phyloP scores from a whole-genome alignment of 2,888 invertebrate genomes.

The Eulithis prunata region DNA sequence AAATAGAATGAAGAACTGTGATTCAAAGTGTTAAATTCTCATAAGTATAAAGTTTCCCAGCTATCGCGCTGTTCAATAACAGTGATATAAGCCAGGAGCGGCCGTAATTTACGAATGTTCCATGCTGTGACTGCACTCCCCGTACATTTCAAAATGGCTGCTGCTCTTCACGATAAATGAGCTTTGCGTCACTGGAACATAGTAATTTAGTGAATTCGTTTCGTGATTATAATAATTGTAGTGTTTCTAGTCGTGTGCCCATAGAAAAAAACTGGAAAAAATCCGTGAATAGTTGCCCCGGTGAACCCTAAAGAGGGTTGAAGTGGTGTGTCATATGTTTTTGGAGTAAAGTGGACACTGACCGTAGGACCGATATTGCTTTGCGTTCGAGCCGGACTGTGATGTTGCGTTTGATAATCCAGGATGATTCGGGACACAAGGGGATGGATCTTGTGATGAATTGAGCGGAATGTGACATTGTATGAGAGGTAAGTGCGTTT shows the following conservation, averaged over 20 bases:
- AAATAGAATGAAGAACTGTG: constrained; percentile 80
- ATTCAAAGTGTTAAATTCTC: constrained; percentile 76
- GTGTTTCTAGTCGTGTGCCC: constrained; percentile 72
- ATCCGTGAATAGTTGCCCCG: constrained; percentile 64
- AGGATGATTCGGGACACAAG: constrained; percentile 79
- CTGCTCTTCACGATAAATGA: constrained; percentile 84
- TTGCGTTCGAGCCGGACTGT: constrained; percentile 79
- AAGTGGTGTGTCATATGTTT: constrained; percentile 83
- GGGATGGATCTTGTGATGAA: constrained; percentile 77
- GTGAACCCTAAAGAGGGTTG: constrained; percentile 65
- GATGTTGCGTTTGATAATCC: constrained; percentile 80
- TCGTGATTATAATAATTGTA: constrained; percentile 67
- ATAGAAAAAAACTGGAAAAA: constrained; percentile 71
- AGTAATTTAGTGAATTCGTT: constrained; percentile 75
- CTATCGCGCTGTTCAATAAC: constrained; percentile 59
- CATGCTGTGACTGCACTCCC: constrained; percentile 84
- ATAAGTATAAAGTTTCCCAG: constrained; percentile 72
- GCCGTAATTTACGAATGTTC: constrained; percentile 80
- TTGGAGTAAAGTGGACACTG: constrained; percentile 79
- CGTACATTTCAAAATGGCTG: constrained; percentile 86
- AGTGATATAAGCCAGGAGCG: constrained; percentile 62
- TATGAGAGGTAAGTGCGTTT: constrained; percentile 79
- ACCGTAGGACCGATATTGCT: constrained; percentile 82
- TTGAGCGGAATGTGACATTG: constrained; percentile 85
- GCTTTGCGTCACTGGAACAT: constrained; percentile 86